Percentiles rank a stretch among this genome's conserved stretches.
These are phyloP conservation scores for Marmota monax DNA, from an alignment of 2,113 vertebrate species.

Conservation along the genomic window DNA sequence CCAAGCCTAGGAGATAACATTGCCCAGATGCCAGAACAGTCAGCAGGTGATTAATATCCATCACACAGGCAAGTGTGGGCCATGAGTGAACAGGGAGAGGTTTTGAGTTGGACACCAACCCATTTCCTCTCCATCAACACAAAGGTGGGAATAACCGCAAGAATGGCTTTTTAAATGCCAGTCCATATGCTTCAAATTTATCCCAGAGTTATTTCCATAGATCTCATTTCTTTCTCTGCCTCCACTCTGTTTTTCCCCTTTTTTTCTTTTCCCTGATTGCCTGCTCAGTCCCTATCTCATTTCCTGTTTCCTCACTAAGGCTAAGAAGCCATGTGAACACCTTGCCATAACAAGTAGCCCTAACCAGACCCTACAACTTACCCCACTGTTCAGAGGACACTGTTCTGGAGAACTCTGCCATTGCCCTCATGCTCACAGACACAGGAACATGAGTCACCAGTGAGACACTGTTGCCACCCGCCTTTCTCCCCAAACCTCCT, in stretches of 20 bases:
- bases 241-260: background rate
- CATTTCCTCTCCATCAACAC: background rate
- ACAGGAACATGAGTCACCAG: conserved; percentile 64
- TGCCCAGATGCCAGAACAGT: background rate
- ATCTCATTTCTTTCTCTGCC: background rate
- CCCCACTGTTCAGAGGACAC: background rate
- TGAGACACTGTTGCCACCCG: conserved; percentile 62
- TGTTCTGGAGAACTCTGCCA: background rate
- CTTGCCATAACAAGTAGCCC: background rate
- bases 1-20: background rate
- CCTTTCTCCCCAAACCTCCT: conserved; percentile 48
- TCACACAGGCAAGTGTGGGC: background rate
- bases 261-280: background rate
- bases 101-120: background rate
- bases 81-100: background rate
- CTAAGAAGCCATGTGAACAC: background rate
- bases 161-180: background rate
- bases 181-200: rapidly evolving
- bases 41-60: background rate
- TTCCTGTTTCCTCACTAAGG: conserved; percentile 12
- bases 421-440: background rate
- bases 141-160: background rate
- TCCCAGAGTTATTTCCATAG: background rate
- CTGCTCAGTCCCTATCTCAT: background rate
- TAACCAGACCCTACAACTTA: background rate